Evolutionary conservation across 2,113 vertebrate genomes (phyloP).

Genomic region (Montifringilla adamsi): DNA sequence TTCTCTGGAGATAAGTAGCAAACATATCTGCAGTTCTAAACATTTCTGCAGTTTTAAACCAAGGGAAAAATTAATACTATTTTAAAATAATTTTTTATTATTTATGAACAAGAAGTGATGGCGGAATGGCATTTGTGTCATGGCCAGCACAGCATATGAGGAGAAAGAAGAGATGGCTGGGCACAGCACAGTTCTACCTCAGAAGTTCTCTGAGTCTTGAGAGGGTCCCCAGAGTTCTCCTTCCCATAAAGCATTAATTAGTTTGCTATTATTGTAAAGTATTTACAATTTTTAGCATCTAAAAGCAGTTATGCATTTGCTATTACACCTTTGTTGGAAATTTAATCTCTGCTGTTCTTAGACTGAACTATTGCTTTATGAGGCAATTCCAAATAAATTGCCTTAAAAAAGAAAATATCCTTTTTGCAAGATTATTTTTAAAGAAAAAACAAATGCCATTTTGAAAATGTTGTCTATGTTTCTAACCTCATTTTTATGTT

Average conservation of each 20-base stretch:
- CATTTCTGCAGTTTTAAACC: neutral
- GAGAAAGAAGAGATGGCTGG: neutral
- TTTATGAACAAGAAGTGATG: neutral
- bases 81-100: neutral
- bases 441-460: neutral
- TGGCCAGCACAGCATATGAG: neutral
- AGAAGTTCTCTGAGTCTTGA: neutral
- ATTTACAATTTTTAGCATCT: neutral
- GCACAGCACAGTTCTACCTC: neutral
- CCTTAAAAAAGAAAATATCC: neutral
- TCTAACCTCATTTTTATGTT: neutral
- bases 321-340: neutral
- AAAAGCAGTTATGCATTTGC: neutral
- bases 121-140: neutral
- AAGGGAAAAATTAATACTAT: neutral
- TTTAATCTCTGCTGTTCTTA: neutral
- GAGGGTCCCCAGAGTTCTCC: neutral
- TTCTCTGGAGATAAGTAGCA: neutral
- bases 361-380: neutral
- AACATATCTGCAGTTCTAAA: neutral
- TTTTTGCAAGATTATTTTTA: neutral
- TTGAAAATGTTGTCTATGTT: neutral
- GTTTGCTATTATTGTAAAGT: neutral
- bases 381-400: neutral
- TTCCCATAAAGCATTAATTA: neutral